Evolutionary conservation across 2,797 vertebrate species (phyloP), one percentile per base, ranked within the genome.

Genomic region (Gambusia yucatana): DNA sequence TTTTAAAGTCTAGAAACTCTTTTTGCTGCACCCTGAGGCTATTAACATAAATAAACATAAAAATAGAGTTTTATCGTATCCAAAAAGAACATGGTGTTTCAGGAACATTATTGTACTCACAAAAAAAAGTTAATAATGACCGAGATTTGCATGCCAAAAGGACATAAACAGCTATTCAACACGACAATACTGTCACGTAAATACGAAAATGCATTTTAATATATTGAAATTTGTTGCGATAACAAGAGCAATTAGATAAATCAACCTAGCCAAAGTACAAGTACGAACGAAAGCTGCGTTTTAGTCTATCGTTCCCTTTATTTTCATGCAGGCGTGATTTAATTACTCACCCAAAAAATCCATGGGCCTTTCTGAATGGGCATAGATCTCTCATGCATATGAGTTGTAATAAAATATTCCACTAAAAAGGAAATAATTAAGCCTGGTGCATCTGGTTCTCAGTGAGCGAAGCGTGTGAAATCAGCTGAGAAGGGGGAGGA

Each of bases 21-120:
- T 85, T 89, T 87, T 84, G 89, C 86, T 87, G 86, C 89, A 88
- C 82, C 82, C 84, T 73, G 69, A 89, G 79, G 85, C 44, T 75
- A 76, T 71, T 71, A 77, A 70, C 79, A 81, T 74, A 55, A 82
- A 75, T 81, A 77, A 20, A 77, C 59, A 20, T 69, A 5, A 47
- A 71, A 44, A 55, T 0, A 77, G 67, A 41, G 67, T 36, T 52
- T 22, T 7, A 20, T 16, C 11, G 3, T 6, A 25, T 22, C 25
- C 20, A 22, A 67, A 67, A 63, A 52, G 39, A 61, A 59, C 43
- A 82, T 47, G 36, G 25, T 77, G 75, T 41, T 70, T 70, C 39
- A 41, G 36, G 4, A 67, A 41, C 36, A 67, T 11, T 1, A 67
- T 43, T 67, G 63, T 9, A 43, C 39, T 67, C 36, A 43, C 36